phyloP scores from a whole-genome alignment of 2,113 vertebrate genomes.

The Prionailurus viverrinus region DNA sequence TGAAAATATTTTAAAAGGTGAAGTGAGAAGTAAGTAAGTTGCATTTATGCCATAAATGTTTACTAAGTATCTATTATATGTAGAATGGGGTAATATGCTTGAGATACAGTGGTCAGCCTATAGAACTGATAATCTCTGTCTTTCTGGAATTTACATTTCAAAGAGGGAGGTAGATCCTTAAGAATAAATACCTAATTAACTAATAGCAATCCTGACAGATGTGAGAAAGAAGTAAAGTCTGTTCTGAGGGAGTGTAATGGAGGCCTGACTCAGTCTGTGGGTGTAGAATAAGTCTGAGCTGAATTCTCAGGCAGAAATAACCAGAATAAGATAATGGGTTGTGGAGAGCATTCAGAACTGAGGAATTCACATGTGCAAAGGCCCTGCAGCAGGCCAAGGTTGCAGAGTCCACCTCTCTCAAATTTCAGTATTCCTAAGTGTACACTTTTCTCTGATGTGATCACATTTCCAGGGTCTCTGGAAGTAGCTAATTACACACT shows the following conservation, averaged over 20 bases:
- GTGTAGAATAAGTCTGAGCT: background rate
- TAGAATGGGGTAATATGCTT: background rate
- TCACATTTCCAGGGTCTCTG: background rate
- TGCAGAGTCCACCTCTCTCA: background rate
- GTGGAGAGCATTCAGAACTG: background rate
- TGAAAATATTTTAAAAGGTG: constrained; percentile 42
- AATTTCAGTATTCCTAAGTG: background rate
- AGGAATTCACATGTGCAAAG: background rate
- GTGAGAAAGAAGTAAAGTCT: background rate
- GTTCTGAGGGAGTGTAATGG: background rate
- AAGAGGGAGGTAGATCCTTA: background rate
- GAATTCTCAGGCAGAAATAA: background rate
- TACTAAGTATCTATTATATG: background rate
- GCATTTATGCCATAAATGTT: background rate
- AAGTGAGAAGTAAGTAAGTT: constrained; percentile 2
- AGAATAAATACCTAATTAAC: background rate
- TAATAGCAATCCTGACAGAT: background rate
- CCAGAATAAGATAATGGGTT: background rate
- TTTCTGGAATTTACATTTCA: constrained; percentile 4
- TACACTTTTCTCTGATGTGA: background rate
- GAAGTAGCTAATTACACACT: background rate
- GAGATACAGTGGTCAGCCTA: background rate
- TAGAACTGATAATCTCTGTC: background rate
- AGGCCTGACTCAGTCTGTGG: background rate
- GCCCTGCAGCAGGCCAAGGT: background rate